Evolutionary conservation across 37 sponge, comb jelly and placozoan genomes (phyloP).

Genomic region (Amphimedon queenslandica): DNA sequence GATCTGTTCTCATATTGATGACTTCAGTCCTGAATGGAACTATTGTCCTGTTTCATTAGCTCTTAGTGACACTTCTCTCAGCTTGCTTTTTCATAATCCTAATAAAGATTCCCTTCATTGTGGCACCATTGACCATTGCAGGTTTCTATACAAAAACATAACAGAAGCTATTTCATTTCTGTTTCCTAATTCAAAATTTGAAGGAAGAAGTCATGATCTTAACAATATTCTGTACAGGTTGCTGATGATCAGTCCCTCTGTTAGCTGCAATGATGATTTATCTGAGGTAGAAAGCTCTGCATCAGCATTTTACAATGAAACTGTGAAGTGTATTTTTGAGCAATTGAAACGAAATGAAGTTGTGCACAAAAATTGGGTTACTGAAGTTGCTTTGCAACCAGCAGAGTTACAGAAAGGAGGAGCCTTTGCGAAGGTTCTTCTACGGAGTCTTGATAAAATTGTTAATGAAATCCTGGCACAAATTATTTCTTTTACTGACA

Average conservation of each 20-base stretch:
- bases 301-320: too few species aligned
- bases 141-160: neutral
- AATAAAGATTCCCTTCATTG: neutral
- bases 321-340: too few species aligned
- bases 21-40: slow-evolving; percentile 30
- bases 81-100: neutral
- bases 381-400: slow-evolving; percentile 42
- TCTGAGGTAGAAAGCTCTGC: too few species aligned
- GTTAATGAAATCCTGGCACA: slow-evolving; percentile 38
- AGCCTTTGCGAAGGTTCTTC: slow-evolving; percentile 41
- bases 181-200: neutral
- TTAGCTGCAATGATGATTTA: neutral
- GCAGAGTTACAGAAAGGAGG: slow-evolving; percentile 53
- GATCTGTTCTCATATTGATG: slow-evolving; percentile 73
- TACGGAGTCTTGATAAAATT: slow-evolving; percentile 43
- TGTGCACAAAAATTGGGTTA: slow-evolving; percentile 46
- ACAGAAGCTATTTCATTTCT: neutral
- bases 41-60: neutral
- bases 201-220: neutral
- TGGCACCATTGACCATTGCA: neutral
- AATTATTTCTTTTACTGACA: slow-evolving; percentile 55
- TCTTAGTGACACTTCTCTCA: neutral
- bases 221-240: neutral
- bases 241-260: neutral
- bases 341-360: too few species aligned